Evolutionary conservation across 2,113 vertebrate genomes (phyloP).

Genomic region (Ammospiza nelsoni): DNA sequence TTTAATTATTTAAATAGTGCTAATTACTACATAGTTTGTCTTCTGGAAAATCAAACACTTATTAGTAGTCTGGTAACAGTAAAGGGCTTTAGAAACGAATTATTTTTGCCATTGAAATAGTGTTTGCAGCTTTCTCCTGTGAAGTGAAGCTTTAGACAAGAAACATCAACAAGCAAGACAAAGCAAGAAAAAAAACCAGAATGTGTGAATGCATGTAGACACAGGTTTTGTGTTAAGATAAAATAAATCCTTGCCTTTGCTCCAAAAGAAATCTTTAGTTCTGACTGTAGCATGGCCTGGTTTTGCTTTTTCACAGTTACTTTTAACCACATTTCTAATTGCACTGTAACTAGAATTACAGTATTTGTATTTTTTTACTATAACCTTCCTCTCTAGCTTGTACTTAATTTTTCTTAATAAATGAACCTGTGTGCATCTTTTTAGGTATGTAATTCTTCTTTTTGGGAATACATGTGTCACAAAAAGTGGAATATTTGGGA

Average conservation of each 20-base stretch:
- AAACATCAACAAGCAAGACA: neutral
- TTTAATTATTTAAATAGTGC: neutral
- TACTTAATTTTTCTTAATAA: neutral
- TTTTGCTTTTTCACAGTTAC: neutral
- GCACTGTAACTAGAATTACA: neutral
- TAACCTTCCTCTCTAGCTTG: neutral
- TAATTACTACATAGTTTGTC: neutral
- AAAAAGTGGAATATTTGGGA: neutral
- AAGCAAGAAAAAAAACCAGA: neutral
- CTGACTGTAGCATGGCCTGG: neutral
- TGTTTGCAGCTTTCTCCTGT: neutral
- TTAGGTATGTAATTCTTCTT: neutral
- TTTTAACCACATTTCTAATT: neutral
- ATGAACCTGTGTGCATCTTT: neutral
- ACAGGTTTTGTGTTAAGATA: neutral
- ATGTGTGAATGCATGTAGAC: neutral
- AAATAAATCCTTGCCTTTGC: neutral
- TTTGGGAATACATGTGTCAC: neutral
- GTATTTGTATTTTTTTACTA: neutral
- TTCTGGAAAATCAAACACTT: neutral
- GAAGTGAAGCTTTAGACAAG: neutral
- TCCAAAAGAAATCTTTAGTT: neutral
- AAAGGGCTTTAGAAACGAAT: neutral
- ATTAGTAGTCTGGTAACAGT: neutral
- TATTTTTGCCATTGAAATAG: neutral